Base-by-base conservation (phyloP, 23 tunicate species). In the Clavelina lepadiformis region DNA sequence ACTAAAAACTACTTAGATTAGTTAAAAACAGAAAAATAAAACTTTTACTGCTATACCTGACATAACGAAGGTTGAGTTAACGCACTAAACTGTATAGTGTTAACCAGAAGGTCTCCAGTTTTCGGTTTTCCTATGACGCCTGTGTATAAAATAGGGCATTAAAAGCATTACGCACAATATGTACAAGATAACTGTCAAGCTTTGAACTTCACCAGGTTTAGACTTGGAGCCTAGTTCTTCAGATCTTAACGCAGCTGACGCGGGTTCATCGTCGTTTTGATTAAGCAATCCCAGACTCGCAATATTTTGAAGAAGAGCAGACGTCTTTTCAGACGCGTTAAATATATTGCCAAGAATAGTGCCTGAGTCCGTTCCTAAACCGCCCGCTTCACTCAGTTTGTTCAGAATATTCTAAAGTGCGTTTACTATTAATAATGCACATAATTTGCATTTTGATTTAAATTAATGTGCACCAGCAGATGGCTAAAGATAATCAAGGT, bases 11-110 rank as follows among this genome's bases (percentile, higher is more conserved):
- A n/a, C n/a, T n/a, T n/a, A n/a, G n/a, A n/a, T n/a, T n/a, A n/a
- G n/a, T n/a, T n/a, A n/a, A n/a, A n/a, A n/a, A n/a, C n/a, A n/a
- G n/a, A n/a, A n/a, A n/a, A n/a, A n/a, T n/a, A n/a, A n/a, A n/a
- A n/a, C n/a, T n/a, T n/a, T n/a, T n/a, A 65, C 3, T 35, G 18
- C 35, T 24, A 3, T 70, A 89, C 97, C 83, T 75, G 97, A 47
- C 86, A 79, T 37, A 52, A 47, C 7, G 72, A 54, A 4, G 97
- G 89, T 35, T 61, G 68, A 23, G 97, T 89, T 41, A 82, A 64
- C n/a, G 97, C 97, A 73, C 97, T 89, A 47, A 89, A 89, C 35
- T 89, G 97, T 27, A 89, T 81, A 45, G 87, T 89, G 54, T 85
- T 89, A 25, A 81, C 63, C 13, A 81, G 24, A 7, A 89, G 30